Conservation (phyloP, 2,797 vertebrate genomes). For the Tiaroga cobitis region DNA sequence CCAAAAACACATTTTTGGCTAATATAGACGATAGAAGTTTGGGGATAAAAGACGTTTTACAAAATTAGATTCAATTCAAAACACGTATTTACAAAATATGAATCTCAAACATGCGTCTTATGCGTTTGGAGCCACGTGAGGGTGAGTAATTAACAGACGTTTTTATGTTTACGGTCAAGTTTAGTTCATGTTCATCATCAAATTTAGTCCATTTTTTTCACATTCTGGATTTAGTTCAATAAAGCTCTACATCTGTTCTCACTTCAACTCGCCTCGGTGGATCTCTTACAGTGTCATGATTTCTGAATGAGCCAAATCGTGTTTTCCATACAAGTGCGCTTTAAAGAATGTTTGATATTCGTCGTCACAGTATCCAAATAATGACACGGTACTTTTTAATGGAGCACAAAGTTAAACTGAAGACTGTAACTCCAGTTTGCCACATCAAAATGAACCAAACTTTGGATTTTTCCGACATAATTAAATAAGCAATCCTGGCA, state of each 20-base stretch:
- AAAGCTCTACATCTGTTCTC: too few relatives aligned
- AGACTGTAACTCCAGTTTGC: not conserved
- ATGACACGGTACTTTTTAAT: not conserved
- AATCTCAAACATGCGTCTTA: too few relatives aligned
- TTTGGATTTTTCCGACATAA: not conserved
- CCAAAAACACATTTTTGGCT: too few relatives aligned
- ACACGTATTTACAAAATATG: too few relatives aligned
- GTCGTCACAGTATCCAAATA: not conserved
- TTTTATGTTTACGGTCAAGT: too few relatives aligned
- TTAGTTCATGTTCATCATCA: too few relatives aligned
- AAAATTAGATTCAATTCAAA: not conserved
- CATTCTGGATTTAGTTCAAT: too few relatives aligned
- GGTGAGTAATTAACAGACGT: too few relatives aligned
- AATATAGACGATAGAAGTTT: not conserved
- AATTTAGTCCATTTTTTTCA: too few relatives aligned
- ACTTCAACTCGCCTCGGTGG: too few relatives aligned
- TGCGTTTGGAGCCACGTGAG: too few relatives aligned
- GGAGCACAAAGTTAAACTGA: not conserved
- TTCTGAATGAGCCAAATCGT: not conserved
- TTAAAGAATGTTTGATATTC: not conserved
- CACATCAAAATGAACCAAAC: not conserved
- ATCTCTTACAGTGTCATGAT: too few relatives aligned
- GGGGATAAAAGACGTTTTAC: not conserved
- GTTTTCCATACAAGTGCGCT: not conserved
- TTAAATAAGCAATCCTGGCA: constrained; percentile 18